phyloP scores from a whole-genome alignment of 1,140 invertebrate species.

The Catajapyx aquilonaris region DNA sequence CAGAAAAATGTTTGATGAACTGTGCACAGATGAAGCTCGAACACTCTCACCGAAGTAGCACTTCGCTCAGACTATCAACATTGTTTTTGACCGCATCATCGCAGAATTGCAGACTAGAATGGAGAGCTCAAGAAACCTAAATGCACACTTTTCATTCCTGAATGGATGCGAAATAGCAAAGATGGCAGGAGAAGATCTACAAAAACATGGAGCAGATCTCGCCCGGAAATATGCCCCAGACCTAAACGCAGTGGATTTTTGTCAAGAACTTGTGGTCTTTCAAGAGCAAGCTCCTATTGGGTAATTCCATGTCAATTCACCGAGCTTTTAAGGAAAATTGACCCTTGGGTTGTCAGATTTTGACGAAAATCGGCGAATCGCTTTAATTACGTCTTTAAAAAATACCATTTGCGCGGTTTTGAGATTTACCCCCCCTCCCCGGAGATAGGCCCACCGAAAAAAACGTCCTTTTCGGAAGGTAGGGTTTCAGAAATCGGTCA shows the following conservation, averaged over 20 bases:
- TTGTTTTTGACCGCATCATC: slow-evolving; percentile 3
- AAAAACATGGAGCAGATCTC: slow-evolving; percentile 1
- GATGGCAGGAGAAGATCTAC: neutral
- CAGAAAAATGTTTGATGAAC: neutral
- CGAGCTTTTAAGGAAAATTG: too few species aligned
- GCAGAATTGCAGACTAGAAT: slow-evolving; percentile 1
- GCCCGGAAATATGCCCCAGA: slow-evolving; percentile 1
- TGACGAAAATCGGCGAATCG: too few species aligned
- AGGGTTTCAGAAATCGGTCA: too few species aligned
- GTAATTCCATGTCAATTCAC: too few species aligned
- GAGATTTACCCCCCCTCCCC: too few species aligned
- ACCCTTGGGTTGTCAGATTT: too few species aligned
- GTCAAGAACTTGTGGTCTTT: neutral
- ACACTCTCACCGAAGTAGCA: neutral
- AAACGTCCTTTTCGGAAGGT: too few species aligned
- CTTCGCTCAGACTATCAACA: neutral
- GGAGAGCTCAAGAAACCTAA: neutral
- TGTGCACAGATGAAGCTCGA: neutral
- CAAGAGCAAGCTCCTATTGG: neutral
- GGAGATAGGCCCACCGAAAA: too few species aligned
- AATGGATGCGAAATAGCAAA: neutral
- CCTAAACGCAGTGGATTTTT: slow-evolving; percentile 1
- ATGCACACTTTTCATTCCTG: slow-evolving; percentile 1
- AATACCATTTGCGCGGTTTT: too few species aligned
- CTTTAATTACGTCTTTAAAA: too few species aligned